A percentile compares a stretch with the other conserved stretches of the same genome.
These are phyloP conservation scores for Dryobates pubescens DNA, from an alignment of 2,797 vertebrate species.

Conservation along the genomic window DNA sequence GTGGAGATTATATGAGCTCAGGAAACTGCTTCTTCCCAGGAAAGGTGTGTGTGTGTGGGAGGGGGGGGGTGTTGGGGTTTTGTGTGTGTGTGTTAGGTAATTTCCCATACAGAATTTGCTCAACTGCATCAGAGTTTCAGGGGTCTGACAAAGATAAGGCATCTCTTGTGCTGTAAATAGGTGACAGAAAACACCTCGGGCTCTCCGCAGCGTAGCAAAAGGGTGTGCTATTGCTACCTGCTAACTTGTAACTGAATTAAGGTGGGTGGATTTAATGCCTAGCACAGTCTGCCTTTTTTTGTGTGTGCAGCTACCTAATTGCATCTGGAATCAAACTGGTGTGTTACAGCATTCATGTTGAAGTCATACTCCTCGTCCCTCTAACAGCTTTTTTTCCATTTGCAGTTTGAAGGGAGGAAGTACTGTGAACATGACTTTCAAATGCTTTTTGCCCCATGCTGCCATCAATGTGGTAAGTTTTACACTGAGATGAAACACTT, in stretches of 20 bases:
- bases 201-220: neutral
- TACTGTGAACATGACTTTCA: conserved; percentile 99
- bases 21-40: conserved; percentile 8
- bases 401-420: conserved; percentile 97
- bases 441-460: conserved; percentile 98
- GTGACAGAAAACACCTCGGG: neutral
- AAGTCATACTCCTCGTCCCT: neutral
- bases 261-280: neutral
- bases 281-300: neutral
- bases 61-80: neutral
- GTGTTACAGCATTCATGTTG: neutral
- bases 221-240: neutral
- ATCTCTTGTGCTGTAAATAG: neutral
- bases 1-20: neutral
- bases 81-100: neutral
- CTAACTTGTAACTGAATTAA: neutral
- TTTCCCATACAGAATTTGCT: conserved; percentile 17
- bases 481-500: neutral
- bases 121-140: neutral
- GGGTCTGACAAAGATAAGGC: neutral
- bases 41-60: neutral
- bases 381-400: conserved; percentile 55
- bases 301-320: neutral
- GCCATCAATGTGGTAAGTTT: conserved; percentile 96
- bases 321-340: neutral